Evolutionary conservation across 2,113 vertebrate species (phyloP).

Genomic region (Glaucidium brasilianum): DNA sequence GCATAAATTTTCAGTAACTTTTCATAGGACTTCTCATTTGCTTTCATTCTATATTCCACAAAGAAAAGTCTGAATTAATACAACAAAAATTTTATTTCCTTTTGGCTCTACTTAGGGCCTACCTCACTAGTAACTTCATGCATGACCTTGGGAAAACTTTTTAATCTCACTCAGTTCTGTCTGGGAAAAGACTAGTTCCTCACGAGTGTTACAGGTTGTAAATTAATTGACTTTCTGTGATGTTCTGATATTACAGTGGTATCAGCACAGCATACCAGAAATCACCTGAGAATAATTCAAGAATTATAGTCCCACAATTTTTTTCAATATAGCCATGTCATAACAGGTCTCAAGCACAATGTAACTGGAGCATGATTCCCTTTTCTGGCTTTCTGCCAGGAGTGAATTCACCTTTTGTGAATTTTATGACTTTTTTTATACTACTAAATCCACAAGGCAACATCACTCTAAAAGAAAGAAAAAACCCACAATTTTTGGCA

Average conservation of each 20-base stretch:
- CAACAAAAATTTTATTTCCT: neutral
- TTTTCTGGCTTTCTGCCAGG: neutral
- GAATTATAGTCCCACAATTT: neutral
- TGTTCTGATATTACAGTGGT: neutral
- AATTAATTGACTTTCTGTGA: conserved; percentile 46
- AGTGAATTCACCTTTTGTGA: neutral
- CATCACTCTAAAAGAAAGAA: neutral
- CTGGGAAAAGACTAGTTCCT: conserved; percentile 23
- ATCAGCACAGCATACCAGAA: conserved; percentile 20
- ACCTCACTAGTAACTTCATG: neutral
- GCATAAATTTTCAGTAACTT: neutral
- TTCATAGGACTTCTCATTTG: neutral
- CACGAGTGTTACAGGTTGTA: neutral
- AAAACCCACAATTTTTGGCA: neutral
- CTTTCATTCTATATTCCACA: neutral
- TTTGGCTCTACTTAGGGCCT: neutral
- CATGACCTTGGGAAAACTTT: conserved; percentile 28
- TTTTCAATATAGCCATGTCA: neutral
- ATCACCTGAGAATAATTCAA: conserved; percentile 6
- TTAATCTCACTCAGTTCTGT: conserved; percentile 23
- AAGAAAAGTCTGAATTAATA: neutral
- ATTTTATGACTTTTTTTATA: neutral
- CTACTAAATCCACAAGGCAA: neutral
- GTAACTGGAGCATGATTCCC: neutral
- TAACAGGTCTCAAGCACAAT: neutral